Conservation (phyloP, 2,113 vertebrate genomes). For the Limanda limanda region DNA sequence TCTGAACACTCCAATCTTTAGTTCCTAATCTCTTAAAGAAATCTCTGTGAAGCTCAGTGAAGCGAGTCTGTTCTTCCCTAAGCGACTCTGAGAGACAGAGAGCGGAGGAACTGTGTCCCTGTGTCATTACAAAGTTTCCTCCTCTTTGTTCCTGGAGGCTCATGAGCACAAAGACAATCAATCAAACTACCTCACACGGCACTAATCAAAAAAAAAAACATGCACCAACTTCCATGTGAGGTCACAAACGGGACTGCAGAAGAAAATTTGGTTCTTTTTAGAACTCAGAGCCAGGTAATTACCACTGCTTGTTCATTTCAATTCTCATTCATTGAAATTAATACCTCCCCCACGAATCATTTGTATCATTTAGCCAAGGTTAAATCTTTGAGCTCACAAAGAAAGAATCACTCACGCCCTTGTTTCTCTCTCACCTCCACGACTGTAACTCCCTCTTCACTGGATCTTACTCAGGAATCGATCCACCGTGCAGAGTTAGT, state of each 20-base stretch:
- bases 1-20: constrained; percentile 42
- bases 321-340: too few species aligned
- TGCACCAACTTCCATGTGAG: neutral
- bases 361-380: too few species aligned
- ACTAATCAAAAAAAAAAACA: neutral
- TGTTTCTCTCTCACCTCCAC: too few species aligned
- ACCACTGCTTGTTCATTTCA: constrained; percentile 21
- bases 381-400: too few species aligned
- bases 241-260: neutral
- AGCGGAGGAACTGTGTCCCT: neutral
- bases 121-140: neutral
- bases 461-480: too few species aligned
- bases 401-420: too few species aligned
- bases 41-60: constrained; percentile 26
- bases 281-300: neutral
- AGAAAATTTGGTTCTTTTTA: neutral
- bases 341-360: too few species aligned
- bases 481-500: too few species aligned
- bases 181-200: too few species aligned
- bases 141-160: neutral
- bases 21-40: constrained; percentile 39
- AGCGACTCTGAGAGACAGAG: constrained; percentile 13
- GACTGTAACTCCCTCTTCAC: too few species aligned
- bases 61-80: constrained; percentile 6
- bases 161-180: neutral